Base-by-base conservation (phyloP, 2,888 invertebrate genomes). In the Platerodrilus igneus region DNA sequence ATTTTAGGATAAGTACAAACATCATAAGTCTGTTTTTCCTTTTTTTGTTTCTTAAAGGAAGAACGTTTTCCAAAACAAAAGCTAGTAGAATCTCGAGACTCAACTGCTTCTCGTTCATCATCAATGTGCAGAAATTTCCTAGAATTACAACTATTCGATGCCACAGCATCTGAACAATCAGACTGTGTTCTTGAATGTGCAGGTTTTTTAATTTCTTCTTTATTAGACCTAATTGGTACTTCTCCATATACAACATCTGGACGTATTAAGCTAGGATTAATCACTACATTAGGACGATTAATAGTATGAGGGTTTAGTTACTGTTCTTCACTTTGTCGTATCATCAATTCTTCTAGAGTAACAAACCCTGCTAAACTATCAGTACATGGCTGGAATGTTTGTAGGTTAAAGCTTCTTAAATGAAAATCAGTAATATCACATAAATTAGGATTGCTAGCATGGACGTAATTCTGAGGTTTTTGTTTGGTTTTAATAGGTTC, bases 291-390 rank as follows among this genome's bases (percentile, higher is more conserved):
- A 32, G 62, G 59, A 30, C 59, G 59, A 16, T 59, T 57, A 34
- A 60, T 35, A 22, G 34, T 34, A 17, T 47, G 47, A 2, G 63
- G 63, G 52, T 67, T 65, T 36, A 75, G 72, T 51, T 74, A 74
- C 13, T 76, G 73, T 57, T 86, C 85, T 60, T 85, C 84, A 47
- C 78, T 81, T 63, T 86, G 86, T 51, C 83, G 78, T 51, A 79
- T 77, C 86, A 87, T 87, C 57, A 88, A 75, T 68, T 86, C 83
- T 62, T 86, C 83, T 17, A 87, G 70, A 1, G 86, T 88, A 32
- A 86, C 78, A 59, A 83, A 80, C 1, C 82, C 82, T 27, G 77
- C 73, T 17, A 78, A 68, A 60, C 76, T 79, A 46, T 81, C 81
- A 7, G 71, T 71, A 47, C 73, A 69, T 3, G 67, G 66, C 18